Evolutionary conservation across 2,888 invertebrate species (phyloP), one percentile per base, ranked within the genome.

Genomic region (Tineola bisselliella): DNA sequence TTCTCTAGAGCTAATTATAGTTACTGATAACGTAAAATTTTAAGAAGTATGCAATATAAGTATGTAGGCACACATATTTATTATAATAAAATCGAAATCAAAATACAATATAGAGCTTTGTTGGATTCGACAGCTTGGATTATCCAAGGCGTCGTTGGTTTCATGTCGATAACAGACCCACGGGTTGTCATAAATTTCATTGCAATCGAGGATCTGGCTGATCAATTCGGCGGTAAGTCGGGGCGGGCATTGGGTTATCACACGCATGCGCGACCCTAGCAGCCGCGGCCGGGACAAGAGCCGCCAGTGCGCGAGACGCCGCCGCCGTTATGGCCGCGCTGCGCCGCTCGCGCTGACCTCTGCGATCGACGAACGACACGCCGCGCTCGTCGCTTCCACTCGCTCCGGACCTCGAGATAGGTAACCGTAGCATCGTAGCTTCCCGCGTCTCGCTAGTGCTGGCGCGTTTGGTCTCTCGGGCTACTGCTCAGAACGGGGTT

Each of bases 121-220:
- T 54, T 54, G 2, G 25, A 54, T 54, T 54, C 11, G 54, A 25
- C 54, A 54, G 54, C 25, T 18, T 11, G 25, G 54, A 54, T 54
- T 25, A 54, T 25, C 54, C 54, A 15, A 3, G 54, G 54, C 25
- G 48, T 48, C 15, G n/a, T 3, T 48, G 48, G 48, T 48, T 48
- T 48, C 25, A 18, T 54, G 54, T 5, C 54, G 54, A 54, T 54
- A 54, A 79, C 78, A 79, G 81, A 82, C 83, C 81, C 77, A 77
- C 80, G 79, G 78, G 71, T 77, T 79, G 79, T 83, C 81, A 82
- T 84, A 84, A 83, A 84, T 84, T 84, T 82, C 75, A 81, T 81
- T 79, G 81, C 81, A 80, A 81, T 81, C 79, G 78, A 71, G 81
- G 79, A 79, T 80, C 79, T 75, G 77, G 77, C 79, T 83, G 84